These are phyloP conservation scores for Ictalurus furcatus DNA, from an alignment of 2,113 vertebrate genomes.

Conservation along the genomic window DNA sequence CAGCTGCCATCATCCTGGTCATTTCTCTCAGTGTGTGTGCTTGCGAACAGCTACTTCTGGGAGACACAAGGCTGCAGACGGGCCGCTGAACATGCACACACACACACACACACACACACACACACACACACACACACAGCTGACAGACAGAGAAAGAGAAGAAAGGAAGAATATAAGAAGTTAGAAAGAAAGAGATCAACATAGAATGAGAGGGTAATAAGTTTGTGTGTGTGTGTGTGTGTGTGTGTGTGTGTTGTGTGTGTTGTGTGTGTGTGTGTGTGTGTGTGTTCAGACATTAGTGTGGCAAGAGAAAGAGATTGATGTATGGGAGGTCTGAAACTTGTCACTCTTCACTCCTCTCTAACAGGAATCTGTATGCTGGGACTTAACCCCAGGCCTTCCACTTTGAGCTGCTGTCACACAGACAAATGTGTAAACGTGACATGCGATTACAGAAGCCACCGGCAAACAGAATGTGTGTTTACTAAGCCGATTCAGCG, in stretches of 20 bases:
- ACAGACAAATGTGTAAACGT: slow-evolving; percentile 49
- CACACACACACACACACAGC: background rate
- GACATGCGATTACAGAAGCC: slow-evolving; percentile 44
- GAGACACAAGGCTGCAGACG: background rate
- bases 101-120: background rate
- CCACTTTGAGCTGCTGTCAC: slow-evolving; percentile 52
- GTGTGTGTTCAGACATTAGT: background rate
- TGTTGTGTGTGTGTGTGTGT: background rate
- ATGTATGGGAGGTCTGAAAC: slow-evolving; percentile 51
- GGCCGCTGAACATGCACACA: background rate
- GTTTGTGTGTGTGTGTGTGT: background rate
- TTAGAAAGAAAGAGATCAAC: background rate
- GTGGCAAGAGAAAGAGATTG: slow-evolving; percentile 31
- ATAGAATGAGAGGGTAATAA: background rate
- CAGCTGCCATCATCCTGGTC: slow-evolving; percentile 40
- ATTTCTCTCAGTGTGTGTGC: slow-evolving; percentile 17
- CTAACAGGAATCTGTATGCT: slow-evolving; percentile 30
- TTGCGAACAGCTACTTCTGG: background rate
- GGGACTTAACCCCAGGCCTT: slow-evolving; percentile 41
- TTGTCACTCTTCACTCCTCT: slow-evolving; percentile 54
- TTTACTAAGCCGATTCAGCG: slow-evolving; percentile 27
- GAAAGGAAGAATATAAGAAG: background rate
- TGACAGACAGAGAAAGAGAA: background rate
- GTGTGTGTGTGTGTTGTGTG: background rate
- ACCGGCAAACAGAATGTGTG: slow-evolving; percentile 44